Evolutionary conservation across 2,888 invertebrate genomes (phyloP).

Genomic region (Lithophane socia): DNA sequence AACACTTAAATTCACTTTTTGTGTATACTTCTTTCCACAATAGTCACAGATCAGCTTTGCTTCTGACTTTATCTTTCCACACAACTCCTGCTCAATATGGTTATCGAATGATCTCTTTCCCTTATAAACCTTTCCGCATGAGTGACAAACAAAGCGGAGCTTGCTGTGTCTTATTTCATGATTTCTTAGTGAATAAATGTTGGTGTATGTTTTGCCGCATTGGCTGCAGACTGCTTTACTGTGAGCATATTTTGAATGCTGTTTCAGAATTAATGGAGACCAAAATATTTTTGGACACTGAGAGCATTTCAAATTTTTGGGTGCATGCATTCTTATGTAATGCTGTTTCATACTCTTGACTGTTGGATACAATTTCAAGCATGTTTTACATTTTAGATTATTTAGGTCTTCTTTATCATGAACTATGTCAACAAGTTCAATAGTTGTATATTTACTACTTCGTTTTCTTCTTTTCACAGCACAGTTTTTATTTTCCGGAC

Average conservation of each 20-base stretch:
- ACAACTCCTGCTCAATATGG: constrained; percentile 67
- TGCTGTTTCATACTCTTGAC: constrained; percentile 66
- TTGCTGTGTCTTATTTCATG: constrained; percentile 69
- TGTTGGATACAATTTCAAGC: constrained; percentile 62
- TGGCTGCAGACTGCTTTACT: constrained; percentile 64
- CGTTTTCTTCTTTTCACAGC: background rate
- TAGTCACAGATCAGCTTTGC: constrained; percentile 68
- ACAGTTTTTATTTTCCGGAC: background rate
- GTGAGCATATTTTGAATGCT: constrained; percentile 68
- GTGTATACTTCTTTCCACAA: constrained; percentile 70
- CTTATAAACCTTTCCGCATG: constrained; percentile 72
- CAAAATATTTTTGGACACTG: constrained; percentile 69
- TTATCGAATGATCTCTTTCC: constrained; percentile 65
- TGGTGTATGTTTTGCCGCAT: constrained; percentile 72
- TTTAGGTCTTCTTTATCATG: constrained; percentile 40
- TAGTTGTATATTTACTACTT: constrained; percentile 1
- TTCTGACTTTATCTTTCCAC: constrained; percentile 59
- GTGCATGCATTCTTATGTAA: constrained; percentile 69
- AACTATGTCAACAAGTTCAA: constrained; percentile 31
- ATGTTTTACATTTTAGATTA: constrained; percentile 66
- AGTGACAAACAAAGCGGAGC: constrained; percentile 62
- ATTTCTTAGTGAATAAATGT: constrained; percentile 61
- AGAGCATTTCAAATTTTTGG: constrained; percentile 69
- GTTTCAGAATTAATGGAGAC: constrained; percentile 56
- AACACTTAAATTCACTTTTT: constrained; percentile 65